phyloP scores from a whole-genome alignment of 2,888 invertebrate species.

The Eucera pruinosa region DNA sequence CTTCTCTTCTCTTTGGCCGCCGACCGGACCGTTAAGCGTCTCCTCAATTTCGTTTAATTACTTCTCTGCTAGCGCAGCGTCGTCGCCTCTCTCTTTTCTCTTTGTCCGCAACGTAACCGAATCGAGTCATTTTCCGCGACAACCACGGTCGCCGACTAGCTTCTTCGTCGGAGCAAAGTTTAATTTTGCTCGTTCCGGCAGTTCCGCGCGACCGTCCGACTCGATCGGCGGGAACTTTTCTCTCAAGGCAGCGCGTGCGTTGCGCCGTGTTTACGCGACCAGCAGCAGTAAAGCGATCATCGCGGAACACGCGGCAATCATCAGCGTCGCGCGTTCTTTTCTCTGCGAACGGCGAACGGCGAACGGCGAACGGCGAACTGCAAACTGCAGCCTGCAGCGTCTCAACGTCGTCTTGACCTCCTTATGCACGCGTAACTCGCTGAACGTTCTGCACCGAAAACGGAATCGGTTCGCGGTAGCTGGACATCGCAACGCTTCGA shows the following conservation, averaged over 20 bases:
- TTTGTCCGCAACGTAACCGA: constrained; percentile 65
- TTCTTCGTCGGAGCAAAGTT: no score
- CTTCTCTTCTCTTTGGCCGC: constrained; percentile 9
- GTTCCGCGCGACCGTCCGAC: no score
- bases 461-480: neutral
- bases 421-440: neutral
- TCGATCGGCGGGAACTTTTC: neutral
- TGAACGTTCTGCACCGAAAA: neutral
- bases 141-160: neutral
- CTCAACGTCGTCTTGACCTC: neutral
- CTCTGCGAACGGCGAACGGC: neutral
- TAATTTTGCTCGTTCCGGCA: no score
- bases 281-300: constrained; percentile 47
- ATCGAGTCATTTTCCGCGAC: constrained; percentile 39
- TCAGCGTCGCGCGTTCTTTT: constrained; percentile 29
- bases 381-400: no score
- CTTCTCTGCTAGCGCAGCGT: constrained; percentile 26
- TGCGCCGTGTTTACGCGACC: constrained; percentile 54
- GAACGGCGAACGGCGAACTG: no score
- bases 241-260: neutral
- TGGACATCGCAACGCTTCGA: neutral
- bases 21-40: constrained; percentile 64
- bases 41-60: constrained; percentile 77
- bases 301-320: constrained; percentile 63
- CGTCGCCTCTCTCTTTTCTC: constrained; percentile 19